Percentiles rank a stretch among this genome's conserved stretches.
These are phyloP conservation scores for Branchellion lobata DNA, from an alignment of 2,888 invertebrate genomes.

Conservation along the genomic window DNA sequence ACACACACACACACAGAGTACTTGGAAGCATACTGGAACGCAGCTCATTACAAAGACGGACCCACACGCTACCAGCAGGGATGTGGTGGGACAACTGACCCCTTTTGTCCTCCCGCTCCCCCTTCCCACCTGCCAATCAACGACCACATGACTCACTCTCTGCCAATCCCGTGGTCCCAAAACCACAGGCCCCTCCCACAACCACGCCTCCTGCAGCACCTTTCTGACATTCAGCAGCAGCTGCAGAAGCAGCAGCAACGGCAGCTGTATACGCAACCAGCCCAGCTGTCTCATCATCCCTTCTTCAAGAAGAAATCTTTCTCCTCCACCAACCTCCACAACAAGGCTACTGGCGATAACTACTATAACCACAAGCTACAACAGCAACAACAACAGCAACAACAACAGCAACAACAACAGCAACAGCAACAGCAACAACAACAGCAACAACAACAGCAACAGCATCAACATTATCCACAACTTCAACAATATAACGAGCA, in stretches of 20 bases:
- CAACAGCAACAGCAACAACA: background rate
- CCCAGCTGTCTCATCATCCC: slow-evolving; percentile 11
- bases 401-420: background rate
- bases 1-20: too few species aligned
- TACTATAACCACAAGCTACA: background rate
- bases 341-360: background rate
- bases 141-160: slow-evolving; percentile 20
- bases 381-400: slow-evolving; percentile 16
- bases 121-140: background rate
- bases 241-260: slow-evolving; percentile 15
- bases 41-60: slow-evolving; percentile 39
- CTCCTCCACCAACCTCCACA: slow-evolving; percentile 30
- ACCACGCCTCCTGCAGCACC: slow-evolving; percentile 11
- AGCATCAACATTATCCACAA: background rate
- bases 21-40: slow-evolving; percentile 41
- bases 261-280: background rate
- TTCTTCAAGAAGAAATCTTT: slow-evolving; percentile 30
- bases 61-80: slow-evolving; percentile 28
- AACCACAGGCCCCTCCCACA: background rate
- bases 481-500: background rate
- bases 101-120: background rate
- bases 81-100: too few species aligned
- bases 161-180: slow-evolving; percentile 34
- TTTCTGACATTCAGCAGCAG: slow-evolving; percentile 4
- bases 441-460: background rate